Percentiles rank a stretch among this genome's conserved stretches.
phyloP scores from a whole-genome alignment of 2,888 invertebrate species.

The Leptopilina drosophilae region DNA sequence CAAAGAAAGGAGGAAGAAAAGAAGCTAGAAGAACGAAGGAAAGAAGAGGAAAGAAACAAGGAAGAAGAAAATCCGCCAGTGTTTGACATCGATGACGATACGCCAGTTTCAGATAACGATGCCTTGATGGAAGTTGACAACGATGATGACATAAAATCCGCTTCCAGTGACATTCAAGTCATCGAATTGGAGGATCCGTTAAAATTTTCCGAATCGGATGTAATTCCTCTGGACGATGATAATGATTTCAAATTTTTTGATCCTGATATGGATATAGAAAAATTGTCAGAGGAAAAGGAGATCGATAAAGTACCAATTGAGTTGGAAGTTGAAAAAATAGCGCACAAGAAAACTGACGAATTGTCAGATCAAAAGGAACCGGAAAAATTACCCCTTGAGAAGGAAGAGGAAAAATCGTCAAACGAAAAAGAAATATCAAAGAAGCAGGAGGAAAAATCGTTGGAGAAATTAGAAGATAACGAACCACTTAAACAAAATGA shows the following conservation, averaged over 20 bases:
- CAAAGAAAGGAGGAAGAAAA: conserved; percentile 68
- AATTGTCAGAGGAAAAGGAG: conserved; percentile 60
- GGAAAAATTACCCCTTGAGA: conserved; percentile 76
- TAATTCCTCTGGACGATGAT: conserved; percentile 22
- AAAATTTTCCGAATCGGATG: conserved; percentile 13
- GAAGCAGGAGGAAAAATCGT: not conserved
- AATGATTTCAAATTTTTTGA: conserved; percentile 47
- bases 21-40: not conserved
- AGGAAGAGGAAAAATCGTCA: conserved; percentile 67
- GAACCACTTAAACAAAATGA: conserved; percentile 60
- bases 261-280: conserved; percentile 57
- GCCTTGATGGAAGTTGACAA: conserved; percentile 64
- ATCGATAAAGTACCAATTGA: conserved; percentile 67
- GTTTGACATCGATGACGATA: conserved; percentile 69
- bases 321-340: conserved; percentile 68
- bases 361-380: conserved; percentile 68
- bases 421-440: conserved; percentile 4
- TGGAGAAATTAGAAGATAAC: conserved; percentile 48
- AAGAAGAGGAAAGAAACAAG: conserved; percentile 71
- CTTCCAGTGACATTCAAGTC: conserved; percentile 66
- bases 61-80: not conserved
- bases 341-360: not conserved
- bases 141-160: conserved; percentile 69
- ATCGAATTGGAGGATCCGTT: conserved; percentile 65
- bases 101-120: conserved; percentile 56